Evolutionary conservation across 2,797 vertebrate genomes (phyloP).

Genomic region (Cirrhinus mrigala): DNA sequence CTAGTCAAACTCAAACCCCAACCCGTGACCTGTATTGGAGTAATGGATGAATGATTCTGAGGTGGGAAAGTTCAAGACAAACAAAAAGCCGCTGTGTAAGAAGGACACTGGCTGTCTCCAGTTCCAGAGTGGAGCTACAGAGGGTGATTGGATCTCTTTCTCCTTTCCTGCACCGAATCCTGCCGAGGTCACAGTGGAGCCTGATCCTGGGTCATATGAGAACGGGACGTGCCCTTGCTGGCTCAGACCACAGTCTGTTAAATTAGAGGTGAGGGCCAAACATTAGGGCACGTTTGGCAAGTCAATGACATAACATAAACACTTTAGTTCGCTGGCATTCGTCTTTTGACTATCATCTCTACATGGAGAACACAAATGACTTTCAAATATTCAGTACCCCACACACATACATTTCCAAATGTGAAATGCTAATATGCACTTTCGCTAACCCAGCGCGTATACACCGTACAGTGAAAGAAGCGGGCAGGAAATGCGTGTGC

Average conservation of each 20-base stretch:
- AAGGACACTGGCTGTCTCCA: slow-evolving; percentile 55
- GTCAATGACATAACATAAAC: background rate
- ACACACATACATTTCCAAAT: background rate
- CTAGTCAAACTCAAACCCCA: slow-evolving; percentile 26
- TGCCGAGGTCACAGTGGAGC: slow-evolving; percentile 37
- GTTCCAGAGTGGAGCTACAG: slow-evolving; percentile 64
- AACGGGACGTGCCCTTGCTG: slow-evolving; percentile 6
- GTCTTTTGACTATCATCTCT: background rate
- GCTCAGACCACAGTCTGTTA: slow-evolving; percentile 24
- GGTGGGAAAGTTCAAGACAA: slow-evolving; percentile 27
- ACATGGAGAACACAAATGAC: background rate
- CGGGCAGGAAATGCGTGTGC: slow-evolving; percentile 56
- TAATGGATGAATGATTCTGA: slow-evolving; percentile 4
- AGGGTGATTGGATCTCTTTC: slow-evolving; percentile 61
- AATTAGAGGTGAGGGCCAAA: slow-evolving; percentile 1
- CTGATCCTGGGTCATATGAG: slow-evolving; percentile 22
- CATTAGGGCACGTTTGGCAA: slow-evolving; percentile 55
- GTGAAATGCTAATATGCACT: slow-evolving; percentile 54
- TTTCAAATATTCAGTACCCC: background rate
- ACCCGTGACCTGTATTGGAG: background rate
- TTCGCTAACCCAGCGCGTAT: slow-evolving; percentile 18
- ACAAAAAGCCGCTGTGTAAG: slow-evolving; percentile 16
- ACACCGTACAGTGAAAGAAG: background rate
- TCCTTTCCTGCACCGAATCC: slow-evolving; percentile 40
- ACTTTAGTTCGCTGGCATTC: background rate